Conservation (phyloP, 2,797 vertebrate species). For the Petrocephalus sullivani region DNA sequence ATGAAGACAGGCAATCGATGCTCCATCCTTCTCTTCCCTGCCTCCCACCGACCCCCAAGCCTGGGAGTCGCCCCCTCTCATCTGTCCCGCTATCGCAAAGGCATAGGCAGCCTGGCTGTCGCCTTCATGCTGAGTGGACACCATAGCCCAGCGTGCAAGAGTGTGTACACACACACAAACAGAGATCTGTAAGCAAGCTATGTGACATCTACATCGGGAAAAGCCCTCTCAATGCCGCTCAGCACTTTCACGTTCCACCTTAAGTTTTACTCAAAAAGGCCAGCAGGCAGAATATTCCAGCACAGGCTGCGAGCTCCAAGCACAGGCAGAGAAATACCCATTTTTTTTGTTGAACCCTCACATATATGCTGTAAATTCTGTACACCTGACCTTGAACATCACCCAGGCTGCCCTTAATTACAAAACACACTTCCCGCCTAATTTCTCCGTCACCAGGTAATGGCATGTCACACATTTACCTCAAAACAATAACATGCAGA, state of each 20-base stretch:
- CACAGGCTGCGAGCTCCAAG: too few relatives aligned
- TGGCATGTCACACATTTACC: background rate
- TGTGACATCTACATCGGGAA: background rate
- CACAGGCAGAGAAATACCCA: too few relatives aligned
- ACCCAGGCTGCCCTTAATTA: background rate
- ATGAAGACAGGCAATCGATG: background rate
- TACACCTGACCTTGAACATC: background rate
- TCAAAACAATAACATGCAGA: background rate
- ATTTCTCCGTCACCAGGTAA: slow-evolving; percentile 9
- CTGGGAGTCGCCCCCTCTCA: background rate
- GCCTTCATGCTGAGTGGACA: background rate
- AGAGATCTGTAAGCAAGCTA: background rate
- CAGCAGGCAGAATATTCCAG: too few relatives aligned
- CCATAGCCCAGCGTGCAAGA: background rate
- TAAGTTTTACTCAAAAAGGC: background rate
- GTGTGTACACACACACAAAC: background rate
- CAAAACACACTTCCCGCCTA: background rate
- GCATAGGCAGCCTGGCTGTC: background rate
- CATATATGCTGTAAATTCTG: background rate
- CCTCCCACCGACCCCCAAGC: background rate
- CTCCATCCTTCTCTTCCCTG: background rate
- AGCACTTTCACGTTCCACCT: background rate
- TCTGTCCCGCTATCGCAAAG: background rate
- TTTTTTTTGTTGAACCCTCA: background rate
- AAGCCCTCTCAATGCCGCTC: background rate